Evolutionary conservation across 53 echinoderm and acorn worm species (phyloP), one percentile per base, ranked within the genome.

Genomic region (Glandiceps talaboti): DNA sequence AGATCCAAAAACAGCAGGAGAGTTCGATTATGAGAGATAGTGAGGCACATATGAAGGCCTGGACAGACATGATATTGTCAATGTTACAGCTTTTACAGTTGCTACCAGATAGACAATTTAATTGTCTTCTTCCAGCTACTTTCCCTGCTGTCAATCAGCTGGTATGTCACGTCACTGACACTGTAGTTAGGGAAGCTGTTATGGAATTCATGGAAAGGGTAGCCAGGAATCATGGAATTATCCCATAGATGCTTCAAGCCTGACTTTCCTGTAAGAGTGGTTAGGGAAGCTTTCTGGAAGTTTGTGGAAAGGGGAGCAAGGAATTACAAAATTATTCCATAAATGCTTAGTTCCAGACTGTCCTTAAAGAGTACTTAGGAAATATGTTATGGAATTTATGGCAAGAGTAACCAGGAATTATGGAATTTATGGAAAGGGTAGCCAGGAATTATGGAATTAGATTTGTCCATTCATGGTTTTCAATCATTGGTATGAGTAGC

Each of bases 201-300:
- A 83, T 93, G 88, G 99, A 99, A 80, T 99, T 93, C 74, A 91
- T 93, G 93, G 99, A 93, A 33, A 83, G 99, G 86, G 89, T 93
- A 14, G 99, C 93, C 32, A 80, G 87, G n/a, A 82, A 91, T 27
- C 85, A 93, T 76, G 86, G 89, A 25, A 91, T 99, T 31, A 86
- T 91, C 45, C 20, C 64, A 45, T 45, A 45, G n/a, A n/a, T n/a
- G n/a, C n/a, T n/a, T n/a, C n/a, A n/a, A n/a, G n/a, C n/a, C n/a
- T n/a, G n/a, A n/a, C n/a, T n/a, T n/a, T n/a, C n/a, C n/a, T n/a
- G n/a, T n/a, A n/a, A n/a, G n/a, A n/a, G n/a, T n/a, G n/a, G n/a
- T n/a, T n/a, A n/a, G n/a, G n/a, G n/a, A n/a, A n/a, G n/a, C n/a
- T n/a, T n/a, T n/a, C n/a, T n/a, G n/a, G n/a, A n/a, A n/a, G n/a